Conservation (phyloP, 2,797 vertebrate species). For the Onychomys leucogaster region DNA sequence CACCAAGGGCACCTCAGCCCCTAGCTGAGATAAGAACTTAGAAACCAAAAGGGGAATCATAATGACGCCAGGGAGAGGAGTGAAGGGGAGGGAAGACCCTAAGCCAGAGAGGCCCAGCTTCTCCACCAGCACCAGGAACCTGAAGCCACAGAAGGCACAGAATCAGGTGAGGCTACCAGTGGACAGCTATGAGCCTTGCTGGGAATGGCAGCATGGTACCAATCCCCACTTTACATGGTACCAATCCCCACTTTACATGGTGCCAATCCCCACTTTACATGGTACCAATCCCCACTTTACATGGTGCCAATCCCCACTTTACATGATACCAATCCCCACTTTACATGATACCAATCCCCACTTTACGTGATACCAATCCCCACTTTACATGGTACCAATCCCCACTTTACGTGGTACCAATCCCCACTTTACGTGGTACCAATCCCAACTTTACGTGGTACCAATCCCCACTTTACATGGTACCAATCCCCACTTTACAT, state of each 20-base stretch:
- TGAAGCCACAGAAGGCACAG: no score
- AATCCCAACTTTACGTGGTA: neutral
- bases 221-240: neutral
- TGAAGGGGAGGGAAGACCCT: rapidly evolving
- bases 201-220: neutral
- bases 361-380: no score
- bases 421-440: neutral
- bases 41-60: neutral
- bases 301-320: neutral
- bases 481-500: no score
- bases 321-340: neutral
- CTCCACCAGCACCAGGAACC: neutral
- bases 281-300: neutral
- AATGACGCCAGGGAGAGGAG: neutral
- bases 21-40: neutral
- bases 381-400: neutral
- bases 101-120: rapidly evolving
- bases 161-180: neutral
- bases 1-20: neutral
- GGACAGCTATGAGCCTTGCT: neutral
- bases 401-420: neutral
- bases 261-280: neutral
- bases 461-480: neutral
- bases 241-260: no score
- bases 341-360: neutral